Evolutionary conservation across 2,888 invertebrate genomes (phyloP).

Genomic region (Gonocerus acuteangulatus): DNA sequence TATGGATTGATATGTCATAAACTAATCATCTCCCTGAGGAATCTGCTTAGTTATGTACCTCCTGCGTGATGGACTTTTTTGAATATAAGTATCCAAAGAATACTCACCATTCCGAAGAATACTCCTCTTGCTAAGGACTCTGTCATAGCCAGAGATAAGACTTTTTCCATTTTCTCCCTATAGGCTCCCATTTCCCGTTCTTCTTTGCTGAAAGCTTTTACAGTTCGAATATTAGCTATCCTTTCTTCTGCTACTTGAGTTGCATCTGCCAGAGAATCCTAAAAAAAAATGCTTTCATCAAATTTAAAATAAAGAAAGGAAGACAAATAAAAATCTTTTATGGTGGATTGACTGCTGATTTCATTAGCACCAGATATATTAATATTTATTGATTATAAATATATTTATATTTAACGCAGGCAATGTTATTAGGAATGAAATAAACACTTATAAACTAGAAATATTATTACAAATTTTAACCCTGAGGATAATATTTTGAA

Average conservation of each 20-base stretch:
- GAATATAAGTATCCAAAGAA: too few species aligned
- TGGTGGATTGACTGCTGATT: background rate
- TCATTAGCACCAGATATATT: background rate
- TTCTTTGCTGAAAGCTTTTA: conserved; percentile 87
- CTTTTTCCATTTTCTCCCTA: conserved; percentile 56
- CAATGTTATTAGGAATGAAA: too few species aligned
- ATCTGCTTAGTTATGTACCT: too few species aligned
- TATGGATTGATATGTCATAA: too few species aligned
- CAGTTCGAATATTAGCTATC: conserved; percentile 84
- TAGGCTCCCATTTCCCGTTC: conserved; percentile 64
- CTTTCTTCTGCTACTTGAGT: conserved; percentile 81
- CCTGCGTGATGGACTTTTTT: too few species aligned
- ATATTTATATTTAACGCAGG: too few species aligned
- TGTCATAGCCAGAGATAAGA: conserved; percentile 71
- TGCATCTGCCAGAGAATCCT: conserved; percentile 52
- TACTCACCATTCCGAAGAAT: conserved; percentile 79
- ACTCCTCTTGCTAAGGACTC: conserved; percentile 80
- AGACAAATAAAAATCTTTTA: background rate
- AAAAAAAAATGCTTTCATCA: conserved; percentile 42
- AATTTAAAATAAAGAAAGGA: background rate
- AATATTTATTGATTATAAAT: too few species aligned
- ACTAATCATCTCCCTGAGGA: too few species aligned
- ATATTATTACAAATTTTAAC: too few species aligned
- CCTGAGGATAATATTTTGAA: too few species aligned
- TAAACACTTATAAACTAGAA: too few species aligned